A percentile compares a stretch with the other conserved stretches of the same genome.
Conservation (phyloP, 2,113 vertebrate species). For the Porphyrio hochstetteri region DNA sequence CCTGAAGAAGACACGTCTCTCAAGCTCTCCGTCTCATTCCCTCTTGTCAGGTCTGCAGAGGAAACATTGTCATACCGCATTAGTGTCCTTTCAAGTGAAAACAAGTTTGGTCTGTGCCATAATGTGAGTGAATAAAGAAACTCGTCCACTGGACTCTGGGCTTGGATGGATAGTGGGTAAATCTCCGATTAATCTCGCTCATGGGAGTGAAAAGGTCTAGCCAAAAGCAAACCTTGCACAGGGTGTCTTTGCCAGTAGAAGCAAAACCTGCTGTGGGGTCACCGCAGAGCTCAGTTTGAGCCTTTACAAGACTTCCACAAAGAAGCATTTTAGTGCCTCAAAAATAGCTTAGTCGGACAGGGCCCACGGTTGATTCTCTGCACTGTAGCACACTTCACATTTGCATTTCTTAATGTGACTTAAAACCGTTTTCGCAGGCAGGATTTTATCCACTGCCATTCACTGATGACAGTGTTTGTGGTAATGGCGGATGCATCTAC, state of each 20-base stretch:
- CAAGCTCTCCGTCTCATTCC: not conserved
- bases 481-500: not conserved
- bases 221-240: not conserved
- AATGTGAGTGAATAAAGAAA: not conserved
- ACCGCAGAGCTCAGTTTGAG: not conserved
- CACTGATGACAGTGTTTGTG: not conserved
- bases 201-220: not conserved
- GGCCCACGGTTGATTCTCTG: not conserved
- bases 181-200: not conserved
- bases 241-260: not conserved
- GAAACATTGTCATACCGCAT: not conserved
- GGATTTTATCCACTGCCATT: not conserved
- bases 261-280: not conserved
- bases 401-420: not conserved
- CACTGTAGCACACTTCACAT: not conserved
- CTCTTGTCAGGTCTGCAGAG: not conserved
- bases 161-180: not conserved
- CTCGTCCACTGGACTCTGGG: not conserved
- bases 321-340: not conserved
- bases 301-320: not conserved
- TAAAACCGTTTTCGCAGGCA: not conserved
- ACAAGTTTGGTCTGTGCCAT: not conserved
- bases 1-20: not conserved
- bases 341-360: not conserved
- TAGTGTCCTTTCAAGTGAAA: conserved; percentile 7